A percentile compares a stretch with the other conserved stretches of the same genome.
These are phyloP conservation scores for Orchesella cincta DNA, from an alignment of 1,140 invertebrate genomes.

Conservation along the genomic window DNA sequence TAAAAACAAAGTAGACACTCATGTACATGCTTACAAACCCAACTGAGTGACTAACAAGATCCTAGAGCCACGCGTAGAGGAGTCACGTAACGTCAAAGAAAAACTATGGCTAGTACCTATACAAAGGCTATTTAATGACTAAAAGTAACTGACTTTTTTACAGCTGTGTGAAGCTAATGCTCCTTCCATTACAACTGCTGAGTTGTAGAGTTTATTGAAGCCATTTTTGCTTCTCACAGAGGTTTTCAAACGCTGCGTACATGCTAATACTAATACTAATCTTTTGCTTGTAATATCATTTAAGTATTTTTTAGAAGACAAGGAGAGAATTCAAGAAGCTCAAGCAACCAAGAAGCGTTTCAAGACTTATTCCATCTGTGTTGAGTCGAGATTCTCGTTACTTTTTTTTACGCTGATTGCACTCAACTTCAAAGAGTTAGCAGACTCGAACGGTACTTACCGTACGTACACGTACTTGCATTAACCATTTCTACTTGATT, in stretches of 20 bases:
- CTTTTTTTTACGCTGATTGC: neutral
- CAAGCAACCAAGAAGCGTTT: conserved; percentile 8
- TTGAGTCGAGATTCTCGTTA: neutral
- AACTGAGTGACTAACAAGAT: too few relatives aligned
- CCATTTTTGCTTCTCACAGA: too few relatives aligned
- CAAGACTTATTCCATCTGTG: conserved; percentile 1
- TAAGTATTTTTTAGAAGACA: neutral
- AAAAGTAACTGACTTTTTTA: conserved; percentile 23
- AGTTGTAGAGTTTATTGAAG: too few relatives aligned
- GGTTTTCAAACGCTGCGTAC: too few relatives aligned
- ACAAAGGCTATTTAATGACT: conserved; percentile 16
- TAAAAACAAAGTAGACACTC: neutral
- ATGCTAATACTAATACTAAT: too few relatives aligned
- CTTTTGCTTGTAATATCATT: neutral
- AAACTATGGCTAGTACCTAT: conserved; percentile 1
- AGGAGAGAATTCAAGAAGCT: conserved; percentile 2
- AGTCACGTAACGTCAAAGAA: conserved; percentile 5
- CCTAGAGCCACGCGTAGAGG: neutral
- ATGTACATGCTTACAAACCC: neutral
- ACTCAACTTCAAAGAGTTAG: conserved; percentile 4
- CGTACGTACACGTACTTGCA: too few relatives aligned
- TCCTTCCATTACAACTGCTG: too few relatives aligned
- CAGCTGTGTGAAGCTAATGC: neutral
- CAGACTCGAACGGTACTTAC: conserved; percentile 5
- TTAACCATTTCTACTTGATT: too few relatives aligned